Evolutionary conservation across 2,113 vertebrate genomes (phyloP).

Genomic region (Amblyopsis rosae): DNA sequence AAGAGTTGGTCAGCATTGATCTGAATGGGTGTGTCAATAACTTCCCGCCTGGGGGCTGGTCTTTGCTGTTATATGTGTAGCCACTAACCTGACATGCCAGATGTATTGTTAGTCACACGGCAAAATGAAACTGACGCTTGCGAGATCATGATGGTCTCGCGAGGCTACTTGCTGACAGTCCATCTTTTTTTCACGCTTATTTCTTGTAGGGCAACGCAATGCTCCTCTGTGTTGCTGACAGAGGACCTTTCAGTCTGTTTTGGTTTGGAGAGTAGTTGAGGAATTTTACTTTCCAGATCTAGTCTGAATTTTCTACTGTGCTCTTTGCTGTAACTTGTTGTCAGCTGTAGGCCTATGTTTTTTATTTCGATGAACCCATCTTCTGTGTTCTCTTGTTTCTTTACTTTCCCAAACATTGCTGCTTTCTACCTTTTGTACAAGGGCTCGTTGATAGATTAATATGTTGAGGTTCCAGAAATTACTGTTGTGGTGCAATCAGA

Average conservation of each 20-base stretch:
- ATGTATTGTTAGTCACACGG: no score
- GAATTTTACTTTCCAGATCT: no score
- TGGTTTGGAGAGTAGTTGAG: slow-evolving; percentile 22
- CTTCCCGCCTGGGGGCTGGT: slow-evolving; percentile 21
- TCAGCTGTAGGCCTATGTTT: no score
- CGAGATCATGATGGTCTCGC: slow-evolving; percentile 54
- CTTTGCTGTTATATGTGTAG: slow-evolving; percentile 29
- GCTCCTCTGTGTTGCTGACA: slow-evolving; percentile 29
- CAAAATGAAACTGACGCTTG: no score
- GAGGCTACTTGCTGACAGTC: slow-evolving; percentile 60
- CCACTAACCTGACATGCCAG: slow-evolving; percentile 1
- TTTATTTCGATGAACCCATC: no score
- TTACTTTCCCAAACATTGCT: slow-evolving; percentile 62
- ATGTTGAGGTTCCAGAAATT: slow-evolving; percentile 37
- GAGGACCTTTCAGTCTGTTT: slow-evolving; percentile 44
- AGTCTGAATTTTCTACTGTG: slow-evolving; percentile 18
- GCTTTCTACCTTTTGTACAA: slow-evolving; percentile 45
- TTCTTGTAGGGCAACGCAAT: slow-evolving; percentile 43
- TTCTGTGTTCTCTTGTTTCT: slow-evolving; percentile 12
- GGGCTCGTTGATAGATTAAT: slow-evolving; percentile 57
- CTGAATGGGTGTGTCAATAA: slow-evolving; percentile 1
- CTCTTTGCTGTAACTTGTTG: slow-evolving; percentile 50
- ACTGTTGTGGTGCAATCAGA: slow-evolving; percentile 45
- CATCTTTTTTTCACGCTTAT: slow-evolving; percentile 47
- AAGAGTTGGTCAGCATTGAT: not conserved